These are phyloP conservation scores for Bolinopsis microptera DNA, from an alignment of 37 sponge, comb jelly and placozoan species.

Conservation along the genomic window DNA sequence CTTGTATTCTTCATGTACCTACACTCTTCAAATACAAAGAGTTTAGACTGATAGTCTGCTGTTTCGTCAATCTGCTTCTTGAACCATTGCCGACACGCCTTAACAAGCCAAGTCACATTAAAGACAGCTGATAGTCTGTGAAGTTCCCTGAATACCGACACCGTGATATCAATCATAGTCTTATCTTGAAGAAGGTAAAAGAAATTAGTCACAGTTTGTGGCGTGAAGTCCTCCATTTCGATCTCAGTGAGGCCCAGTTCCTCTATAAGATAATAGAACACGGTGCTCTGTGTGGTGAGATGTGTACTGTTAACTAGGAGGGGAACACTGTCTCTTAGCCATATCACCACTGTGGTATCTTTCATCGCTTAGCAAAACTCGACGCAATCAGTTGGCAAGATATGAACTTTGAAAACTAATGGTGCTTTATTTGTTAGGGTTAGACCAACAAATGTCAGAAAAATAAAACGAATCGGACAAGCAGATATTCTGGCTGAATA, in stretches of 20 bases:
- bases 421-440: too few species aligned
- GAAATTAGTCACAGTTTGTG: neutral
- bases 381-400: too few species aligned
- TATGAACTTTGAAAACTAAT: too few species aligned
- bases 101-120: neutral
- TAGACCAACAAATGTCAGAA: too few species aligned
- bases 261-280: neutral
- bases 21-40: neutral
- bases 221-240: neutral
- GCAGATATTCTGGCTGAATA: too few species aligned
- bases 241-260: neutral
- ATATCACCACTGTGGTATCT: neutral
- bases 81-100: neutral
- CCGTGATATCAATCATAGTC: neutral
- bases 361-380: too few species aligned
- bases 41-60: neutral
- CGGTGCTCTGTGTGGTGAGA: neutral
- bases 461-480: too few species aligned
- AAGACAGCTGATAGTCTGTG: neutral
- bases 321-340: neutral
- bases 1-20: neutral
- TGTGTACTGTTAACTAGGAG: neutral
- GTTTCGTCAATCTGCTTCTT: neutral
- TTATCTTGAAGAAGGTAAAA: neutral
- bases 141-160: neutral